These are phyloP conservation scores for Sisyra nigra DNA, from an alignment of 2,888 invertebrate genomes.

Conservation along the genomic window DNA sequence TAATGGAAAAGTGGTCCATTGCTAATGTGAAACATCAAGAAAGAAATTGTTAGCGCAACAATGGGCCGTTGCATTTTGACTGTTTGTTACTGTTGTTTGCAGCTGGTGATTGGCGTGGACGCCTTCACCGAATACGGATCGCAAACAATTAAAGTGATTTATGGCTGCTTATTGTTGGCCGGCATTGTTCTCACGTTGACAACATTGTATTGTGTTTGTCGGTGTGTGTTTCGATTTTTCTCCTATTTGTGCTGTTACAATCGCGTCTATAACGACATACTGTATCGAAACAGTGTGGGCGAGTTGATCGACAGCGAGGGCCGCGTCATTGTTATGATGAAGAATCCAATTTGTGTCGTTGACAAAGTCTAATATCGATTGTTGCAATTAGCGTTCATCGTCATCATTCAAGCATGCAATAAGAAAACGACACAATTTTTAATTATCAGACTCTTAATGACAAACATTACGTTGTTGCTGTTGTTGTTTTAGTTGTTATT, in stretches of 20 bases:
- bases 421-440: too few relatives aligned
- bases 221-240: neutral
- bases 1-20: too few relatives aligned
- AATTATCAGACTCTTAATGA: too few relatives aligned
- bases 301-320: neutral
- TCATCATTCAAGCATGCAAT: too few relatives aligned
- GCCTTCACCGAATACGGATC: constrained; percentile 3
- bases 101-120: neutral
- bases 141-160: neutral
- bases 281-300: neutral
- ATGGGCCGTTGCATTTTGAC: too few relatives aligned
- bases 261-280: neutral
- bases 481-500: too few relatives aligned
- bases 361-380: too few relatives aligned
- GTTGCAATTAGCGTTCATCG: too few relatives aligned
- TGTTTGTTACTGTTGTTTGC: too few relatives aligned
- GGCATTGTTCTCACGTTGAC: constrained; percentile 2
- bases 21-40: too few relatives aligned
- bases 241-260: neutral
- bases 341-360: neutral
- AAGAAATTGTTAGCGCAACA: too few relatives aligned
- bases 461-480: too few relatives aligned
- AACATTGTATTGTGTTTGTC: neutral
- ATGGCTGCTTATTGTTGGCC: constrained; percentile 1
- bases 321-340: constrained; percentile 2